A percentile compares a stretch with the other conserved stretches of the same genome.
Evolutionary conservation across 2,797 vertebrate genomes (phyloP).

Genomic region (Coccyzus lansbergi): DNA sequence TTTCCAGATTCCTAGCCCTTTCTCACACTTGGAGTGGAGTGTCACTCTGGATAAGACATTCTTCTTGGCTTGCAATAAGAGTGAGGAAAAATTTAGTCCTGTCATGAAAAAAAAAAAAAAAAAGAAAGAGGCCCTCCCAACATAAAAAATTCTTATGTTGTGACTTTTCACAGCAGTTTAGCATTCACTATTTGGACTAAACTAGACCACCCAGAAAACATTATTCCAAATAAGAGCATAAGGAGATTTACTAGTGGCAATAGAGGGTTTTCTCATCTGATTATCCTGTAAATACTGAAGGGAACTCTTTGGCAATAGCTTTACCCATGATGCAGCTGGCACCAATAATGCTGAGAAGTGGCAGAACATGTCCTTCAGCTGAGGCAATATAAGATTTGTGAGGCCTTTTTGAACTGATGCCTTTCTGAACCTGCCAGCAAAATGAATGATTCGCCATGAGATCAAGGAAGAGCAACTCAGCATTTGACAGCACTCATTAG

Average conservation of each 20-base stretch:
- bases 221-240: not conserved
- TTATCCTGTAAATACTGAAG: not conserved
- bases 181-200: not conserved
- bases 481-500: not conserved
- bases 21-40: not conserved
- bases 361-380: not conserved
- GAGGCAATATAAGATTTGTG: not conserved
- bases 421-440: conserved; percentile 6
- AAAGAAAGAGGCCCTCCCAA: not conserved
- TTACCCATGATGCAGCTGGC: not conserved
- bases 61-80: not conserved
- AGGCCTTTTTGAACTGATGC: not conserved
- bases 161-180: not conserved
- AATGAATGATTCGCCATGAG: not conserved
- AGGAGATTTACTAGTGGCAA: not conserved
- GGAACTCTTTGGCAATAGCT: not conserved
- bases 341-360: not conserved
- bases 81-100: not conserved
- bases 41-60: not conserved
- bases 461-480: conserved; percentile 1
- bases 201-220: not conserved
- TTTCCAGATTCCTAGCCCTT: not conserved
- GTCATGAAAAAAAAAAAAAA: not conserved
- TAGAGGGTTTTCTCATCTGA: not conserved
- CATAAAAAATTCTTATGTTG: not conserved